These are phyloP conservation scores for Calliopsis andreniformis DNA, from an alignment of 1,140 invertebrate species.

Conservation along the genomic window DNA sequence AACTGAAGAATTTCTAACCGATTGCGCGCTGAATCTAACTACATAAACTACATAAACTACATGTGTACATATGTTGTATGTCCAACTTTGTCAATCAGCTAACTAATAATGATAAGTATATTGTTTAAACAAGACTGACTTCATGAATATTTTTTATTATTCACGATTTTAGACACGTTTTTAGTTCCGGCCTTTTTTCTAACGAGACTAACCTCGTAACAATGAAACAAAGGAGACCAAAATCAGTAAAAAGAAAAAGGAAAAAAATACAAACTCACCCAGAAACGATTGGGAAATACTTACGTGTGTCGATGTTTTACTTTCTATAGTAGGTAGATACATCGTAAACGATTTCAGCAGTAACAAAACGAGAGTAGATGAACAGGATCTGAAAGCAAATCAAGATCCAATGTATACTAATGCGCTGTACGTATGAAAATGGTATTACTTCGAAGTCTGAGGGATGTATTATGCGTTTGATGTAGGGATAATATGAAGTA, in stretches of 20 bases:
- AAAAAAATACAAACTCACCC: no score
- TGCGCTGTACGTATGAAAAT: neutral
- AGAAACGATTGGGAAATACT: no score
- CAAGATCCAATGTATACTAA: slow-evolving; percentile 4
- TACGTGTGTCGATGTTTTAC: no score
- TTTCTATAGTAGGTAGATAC: no score
- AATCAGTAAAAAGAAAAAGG: no score
- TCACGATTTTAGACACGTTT: neutral
- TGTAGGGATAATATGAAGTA: neutral
- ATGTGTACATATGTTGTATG: no score
- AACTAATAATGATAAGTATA: neutral
- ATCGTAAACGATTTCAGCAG: neutral
- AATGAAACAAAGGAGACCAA: neutral
- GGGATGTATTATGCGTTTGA: neutral
- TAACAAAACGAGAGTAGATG: no score
- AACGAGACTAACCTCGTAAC: neutral
- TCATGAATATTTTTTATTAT: slow-evolving; percentile 20
- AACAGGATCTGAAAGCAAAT: neutral
- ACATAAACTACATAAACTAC: no score
- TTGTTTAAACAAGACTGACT: slow-evolving; percentile 32
- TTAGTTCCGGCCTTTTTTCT: neutral
- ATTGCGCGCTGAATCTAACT: no score
- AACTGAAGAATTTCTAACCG: neutral
- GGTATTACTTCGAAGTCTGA: slow-evolving; percentile 17
- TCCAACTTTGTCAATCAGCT: no score